Percentiles rank a stretch among this genome's conserved stretches.
Conservation (phyloP, 2,888 invertebrate genomes). For the Galeruca laticollis region DNA sequence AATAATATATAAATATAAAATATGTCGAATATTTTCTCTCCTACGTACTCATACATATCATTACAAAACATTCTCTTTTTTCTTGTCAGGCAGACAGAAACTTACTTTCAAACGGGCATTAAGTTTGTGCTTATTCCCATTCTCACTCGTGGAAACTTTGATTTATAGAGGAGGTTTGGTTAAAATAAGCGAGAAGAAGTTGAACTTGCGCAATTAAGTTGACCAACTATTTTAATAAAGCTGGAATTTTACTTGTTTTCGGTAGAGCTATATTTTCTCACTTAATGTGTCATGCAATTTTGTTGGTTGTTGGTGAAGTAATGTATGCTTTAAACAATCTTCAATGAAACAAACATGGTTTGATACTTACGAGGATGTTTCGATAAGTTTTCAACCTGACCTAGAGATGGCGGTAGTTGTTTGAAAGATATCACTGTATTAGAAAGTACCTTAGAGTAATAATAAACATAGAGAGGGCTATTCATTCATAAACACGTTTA, state of each 20-base stretch:
- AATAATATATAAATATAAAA: no score
- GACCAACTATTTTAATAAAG: constrained; percentile 34
- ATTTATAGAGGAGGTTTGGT: constrained; percentile 25
- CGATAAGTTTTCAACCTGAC: no score
- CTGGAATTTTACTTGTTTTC: constrained; percentile 26
- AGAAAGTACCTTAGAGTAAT: no score
- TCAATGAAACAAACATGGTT: no score
- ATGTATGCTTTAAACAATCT: not conserved
- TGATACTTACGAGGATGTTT: no score
- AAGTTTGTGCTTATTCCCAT: constrained; percentile 5
- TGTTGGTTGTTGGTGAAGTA: constrained; percentile 15
- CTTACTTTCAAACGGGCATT: constrained; percentile 9
- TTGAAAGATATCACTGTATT: no score
- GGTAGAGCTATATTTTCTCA: constrained; percentile 26
- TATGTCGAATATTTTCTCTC: no score
- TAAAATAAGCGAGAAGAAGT: constrained; percentile 18
- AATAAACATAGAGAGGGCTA: no score
- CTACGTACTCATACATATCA: no score
- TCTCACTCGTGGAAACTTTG: constrained; percentile 23
- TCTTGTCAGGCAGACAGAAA: constrained; percentile 13
- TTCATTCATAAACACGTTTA: no score
- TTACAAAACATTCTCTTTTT: no score
- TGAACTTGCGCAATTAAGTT: constrained; percentile 25
- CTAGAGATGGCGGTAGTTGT: no score
- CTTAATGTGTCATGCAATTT: constrained; percentile 19